Evolutionary conservation across 1,140 invertebrate genomes (phyloP).

Genomic region (Drosophila grimshawi): DNA sequence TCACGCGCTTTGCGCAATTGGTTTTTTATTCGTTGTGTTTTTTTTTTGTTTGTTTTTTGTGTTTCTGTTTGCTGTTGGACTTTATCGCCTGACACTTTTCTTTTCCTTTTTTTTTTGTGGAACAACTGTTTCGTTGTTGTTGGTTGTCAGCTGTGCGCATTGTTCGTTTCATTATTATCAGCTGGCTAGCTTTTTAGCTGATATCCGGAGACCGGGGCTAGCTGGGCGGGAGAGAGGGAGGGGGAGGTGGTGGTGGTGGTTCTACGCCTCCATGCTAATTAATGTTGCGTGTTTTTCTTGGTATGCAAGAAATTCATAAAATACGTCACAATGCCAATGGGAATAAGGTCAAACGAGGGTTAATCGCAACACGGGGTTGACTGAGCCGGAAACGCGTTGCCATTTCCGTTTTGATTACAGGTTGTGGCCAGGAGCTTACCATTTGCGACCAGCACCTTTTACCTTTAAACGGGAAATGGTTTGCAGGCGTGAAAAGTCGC

Average conservation of each 20-base stretch:
- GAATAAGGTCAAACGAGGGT: slow-evolving; percentile 67
- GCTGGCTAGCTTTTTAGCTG: slow-evolving; percentile 24
- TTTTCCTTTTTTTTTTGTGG: background rate
- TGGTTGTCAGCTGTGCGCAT: slow-evolving; percentile 7
- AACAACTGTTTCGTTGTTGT: slow-evolving; percentile 7
- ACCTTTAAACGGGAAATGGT: slow-evolving; percentile 29
- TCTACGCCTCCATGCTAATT: slow-evolving; percentile 28
- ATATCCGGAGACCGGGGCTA: slow-evolving; percentile 5
- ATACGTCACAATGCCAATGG: slow-evolving; percentile 36
- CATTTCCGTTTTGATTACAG: slow-evolving; percentile 50
- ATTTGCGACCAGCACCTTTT: background rate
- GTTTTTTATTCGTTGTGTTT: slow-evolving; percentile 18
- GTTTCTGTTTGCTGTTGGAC: background rate
- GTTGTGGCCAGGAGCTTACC: slow-evolving; percentile 18
- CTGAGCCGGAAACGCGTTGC: slow-evolving; percentile 62
- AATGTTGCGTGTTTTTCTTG: slow-evolving; percentile 43
- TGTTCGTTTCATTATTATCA: slow-evolving; percentile 36
- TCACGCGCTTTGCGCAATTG: slow-evolving; percentile 7
- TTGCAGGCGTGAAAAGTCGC: slow-evolving; percentile 54
- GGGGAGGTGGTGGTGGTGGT: slow-evolving; percentile 18
- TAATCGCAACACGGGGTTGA: slow-evolving; percentile 4
- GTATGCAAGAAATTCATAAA: slow-evolving; percentile 23
- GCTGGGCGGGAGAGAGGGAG: background rate
- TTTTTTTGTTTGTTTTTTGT: background rate
- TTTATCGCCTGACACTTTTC: slow-evolving; percentile 31